A percentile compares a stretch with the other conserved stretches of the same genome.
Conservation (phyloP, 2,113 vertebrate genomes). For the Dasyprocta punctata region DNA sequence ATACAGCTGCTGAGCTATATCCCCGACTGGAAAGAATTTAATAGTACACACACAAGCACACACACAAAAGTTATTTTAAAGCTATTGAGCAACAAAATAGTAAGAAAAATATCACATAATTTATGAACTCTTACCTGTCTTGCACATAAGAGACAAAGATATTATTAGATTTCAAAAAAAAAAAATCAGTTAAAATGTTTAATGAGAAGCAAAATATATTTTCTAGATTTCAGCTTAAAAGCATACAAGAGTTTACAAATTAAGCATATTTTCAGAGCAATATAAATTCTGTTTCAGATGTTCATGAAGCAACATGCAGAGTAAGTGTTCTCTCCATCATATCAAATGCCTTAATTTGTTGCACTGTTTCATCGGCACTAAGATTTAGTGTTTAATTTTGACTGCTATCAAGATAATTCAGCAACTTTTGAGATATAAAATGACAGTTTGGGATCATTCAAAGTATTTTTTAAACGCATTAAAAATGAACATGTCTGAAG, state of each 20-base stretch:
- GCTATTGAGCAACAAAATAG: neutral
- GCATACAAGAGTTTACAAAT: neutral
- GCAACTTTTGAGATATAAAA: slow-evolving; percentile 44
- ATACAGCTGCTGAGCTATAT: too few relatives aligned
- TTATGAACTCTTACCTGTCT: neutral
- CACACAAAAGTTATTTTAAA: neutral
- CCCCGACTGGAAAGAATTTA: neutral
- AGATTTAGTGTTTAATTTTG: slow-evolving; percentile 27
- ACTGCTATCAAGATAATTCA: slow-evolving; percentile 3
- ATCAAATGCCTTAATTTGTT: neutral
- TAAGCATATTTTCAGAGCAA: neutral
- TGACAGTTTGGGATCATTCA: neutral
- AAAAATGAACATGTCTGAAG: slow-evolving; percentile 6
- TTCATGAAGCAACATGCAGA: neutral
- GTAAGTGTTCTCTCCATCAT: neutral
- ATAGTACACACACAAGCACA: neutral
- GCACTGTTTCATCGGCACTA: neutral
- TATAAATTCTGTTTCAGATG: neutral
- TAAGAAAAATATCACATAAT: neutral
- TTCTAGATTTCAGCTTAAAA: neutral
- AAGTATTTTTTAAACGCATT: slow-evolving; percentile 51
- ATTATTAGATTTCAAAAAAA: neutral
- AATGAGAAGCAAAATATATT: neutral
- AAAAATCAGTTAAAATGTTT: neutral
- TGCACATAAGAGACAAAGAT: neutral